A percentile compares a stretch with the other conserved stretches of the same genome.
Conservation (phyloP, 2,113 vertebrate species). For the Meriones unguiculatus region DNA sequence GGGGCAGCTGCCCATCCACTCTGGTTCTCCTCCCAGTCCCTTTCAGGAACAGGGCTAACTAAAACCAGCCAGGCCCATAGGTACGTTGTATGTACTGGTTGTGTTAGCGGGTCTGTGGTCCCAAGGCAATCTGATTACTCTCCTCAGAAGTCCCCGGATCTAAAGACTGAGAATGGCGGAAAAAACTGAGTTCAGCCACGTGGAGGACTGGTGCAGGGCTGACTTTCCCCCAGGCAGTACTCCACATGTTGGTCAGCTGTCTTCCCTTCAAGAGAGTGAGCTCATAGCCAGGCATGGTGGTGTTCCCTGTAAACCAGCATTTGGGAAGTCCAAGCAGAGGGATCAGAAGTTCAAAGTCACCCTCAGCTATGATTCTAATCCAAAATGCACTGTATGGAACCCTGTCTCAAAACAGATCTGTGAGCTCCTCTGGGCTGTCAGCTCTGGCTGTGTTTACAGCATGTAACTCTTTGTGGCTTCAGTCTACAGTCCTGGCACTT, state of each 20-base stretch:
- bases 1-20: not conserved
- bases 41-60: not conserved
- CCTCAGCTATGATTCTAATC: not conserved
- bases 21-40: not conserved
- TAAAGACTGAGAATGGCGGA: not conserved
- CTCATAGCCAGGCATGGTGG: not conserved
- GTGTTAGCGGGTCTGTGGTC: not conserved
- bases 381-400: not conserved
- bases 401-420: not conserved
- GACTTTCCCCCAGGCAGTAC: too few relatives aligned
- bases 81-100: not conserved
- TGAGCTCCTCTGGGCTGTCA: not conserved
- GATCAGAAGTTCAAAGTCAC: not conserved
- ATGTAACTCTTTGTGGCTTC: not conserved
- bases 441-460: not conserved
- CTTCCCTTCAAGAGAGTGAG: not conserved
- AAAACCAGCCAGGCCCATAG: not conserved
- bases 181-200: not conserved
- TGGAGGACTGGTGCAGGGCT: not conserved
- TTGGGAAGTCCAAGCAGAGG: not conserved
- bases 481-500: not conserved
- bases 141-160: not conserved
- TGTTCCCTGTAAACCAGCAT: not conserved
- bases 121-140: not conserved
- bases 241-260: not conserved